Base-by-base conservation (phyloP, 2,888 invertebrate genomes). In the Diadromus collaris region DNA sequence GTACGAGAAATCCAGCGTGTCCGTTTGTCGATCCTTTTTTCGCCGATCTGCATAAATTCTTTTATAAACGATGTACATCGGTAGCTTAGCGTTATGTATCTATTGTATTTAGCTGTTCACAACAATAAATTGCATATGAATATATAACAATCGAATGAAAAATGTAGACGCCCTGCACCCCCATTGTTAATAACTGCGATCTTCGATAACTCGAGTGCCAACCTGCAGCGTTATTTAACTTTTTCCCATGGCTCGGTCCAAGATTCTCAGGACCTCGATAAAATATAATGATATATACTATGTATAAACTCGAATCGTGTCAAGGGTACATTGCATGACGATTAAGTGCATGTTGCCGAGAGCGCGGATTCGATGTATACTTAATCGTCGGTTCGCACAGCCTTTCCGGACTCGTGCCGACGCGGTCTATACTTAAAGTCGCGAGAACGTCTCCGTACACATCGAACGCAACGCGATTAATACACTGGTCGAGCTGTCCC, bases 311-410 rank as follows among this genome's bases (percentile, higher is more conserved):
- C 16, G 34, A 60, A 46, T 6, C 29, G 63, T 83, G 83, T 82
- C 83, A 83, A 83, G 83, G 83, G 79, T 83, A 68, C 67, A 72
- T 83, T 79, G 78, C 82, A 78, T 82, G 82, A 79, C 74, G 54
- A 56, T 79, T 69, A 72, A 76, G 71, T 70, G 75, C 72, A 67
- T 61, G 38, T 24, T 46, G 9, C 16, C n/a, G 48, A 19, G 32
- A 44, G 21, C 58, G 29, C 32, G 48, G 48, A 60, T 63, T 51
- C 63, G 64, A 58, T 48, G 46, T 69, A 41, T 60, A 41, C 54
- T 73, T 69, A 69, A 69, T 79, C 60, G 67, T 71, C 6, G 79
- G 76, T 48, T 72, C 70, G 71, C 76, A 71, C 76, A 71, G 70
- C 63, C 76, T 79, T 79, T 79, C 79, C 79, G 79, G 79, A 76